Evolutionary conservation across 2,113 vertebrate genomes (phyloP).

Genomic region (Hiodon alosoides): DNA sequence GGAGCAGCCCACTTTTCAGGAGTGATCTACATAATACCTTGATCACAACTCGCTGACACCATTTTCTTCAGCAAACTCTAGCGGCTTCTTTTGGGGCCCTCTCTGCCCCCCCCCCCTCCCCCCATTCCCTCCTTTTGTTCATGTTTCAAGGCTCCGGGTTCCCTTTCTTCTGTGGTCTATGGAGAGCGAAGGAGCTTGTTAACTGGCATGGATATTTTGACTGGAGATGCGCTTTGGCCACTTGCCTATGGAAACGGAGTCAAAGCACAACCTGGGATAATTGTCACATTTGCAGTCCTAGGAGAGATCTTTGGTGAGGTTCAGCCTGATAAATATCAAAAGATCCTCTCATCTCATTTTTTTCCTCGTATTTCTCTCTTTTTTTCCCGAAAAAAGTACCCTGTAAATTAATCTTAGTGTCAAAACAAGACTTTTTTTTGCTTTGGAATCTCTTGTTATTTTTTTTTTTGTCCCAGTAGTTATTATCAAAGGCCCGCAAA

Average conservation of each 20-base stretch:
- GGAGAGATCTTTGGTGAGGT: slow-evolving; percentile 79
- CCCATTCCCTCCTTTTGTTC: slow-evolving; percentile 55
- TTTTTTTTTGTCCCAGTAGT: slow-evolving; percentile 69
- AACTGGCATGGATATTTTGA: slow-evolving; percentile 93
- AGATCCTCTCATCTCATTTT: slow-evolving; percentile 75
- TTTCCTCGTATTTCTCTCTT: background rate
- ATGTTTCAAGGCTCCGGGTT: slow-evolving; percentile 78
- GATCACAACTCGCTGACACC: slow-evolving; percentile 74
- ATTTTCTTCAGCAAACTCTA: slow-evolving; percentile 83
- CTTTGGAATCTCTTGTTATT: slow-evolving; percentile 69
- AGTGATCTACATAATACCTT: slow-evolving; percentile 69
- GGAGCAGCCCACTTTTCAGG: slow-evolving; percentile 51
- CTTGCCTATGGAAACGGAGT: slow-evolving; percentile 96
- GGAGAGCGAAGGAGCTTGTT: slow-evolving; percentile 93
- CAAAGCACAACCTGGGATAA: slow-evolving; percentile 97
- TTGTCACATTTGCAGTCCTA: slow-evolving; percentile 94
- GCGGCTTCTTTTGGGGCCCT: slow-evolving; percentile 55
- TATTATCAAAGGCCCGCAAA: slow-evolving; percentile 64
- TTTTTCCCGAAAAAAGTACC: slow-evolving; percentile 66
- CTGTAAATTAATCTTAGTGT: slow-evolving; percentile 85
- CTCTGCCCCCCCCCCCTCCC: slow-evolving; percentile 30
- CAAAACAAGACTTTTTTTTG: slow-evolving; percentile 64
- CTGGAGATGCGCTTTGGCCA: slow-evolving; percentile 89
- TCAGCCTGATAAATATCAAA: slow-evolving; percentile 90
- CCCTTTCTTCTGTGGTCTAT: slow-evolving; percentile 77